Conservation (phyloP, 2,113 vertebrate species). For the Mus pahari region DNA sequence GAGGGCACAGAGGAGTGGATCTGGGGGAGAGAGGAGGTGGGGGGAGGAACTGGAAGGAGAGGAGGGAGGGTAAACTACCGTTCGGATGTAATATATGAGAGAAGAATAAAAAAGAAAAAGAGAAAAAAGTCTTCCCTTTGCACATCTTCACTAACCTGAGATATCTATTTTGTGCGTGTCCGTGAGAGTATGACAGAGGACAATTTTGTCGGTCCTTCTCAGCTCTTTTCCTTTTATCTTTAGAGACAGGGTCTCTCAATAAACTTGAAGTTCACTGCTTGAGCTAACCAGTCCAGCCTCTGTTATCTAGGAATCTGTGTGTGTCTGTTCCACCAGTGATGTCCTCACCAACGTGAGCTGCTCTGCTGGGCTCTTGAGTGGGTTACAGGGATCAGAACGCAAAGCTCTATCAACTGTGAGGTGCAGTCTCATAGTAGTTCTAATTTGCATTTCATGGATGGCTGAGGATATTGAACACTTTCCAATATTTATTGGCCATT, state of each 20-base stretch:
- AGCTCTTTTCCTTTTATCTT: background rate
- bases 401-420: background rate
- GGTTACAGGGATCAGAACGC: background rate
- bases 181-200: background rate
- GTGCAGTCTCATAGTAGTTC: background rate
- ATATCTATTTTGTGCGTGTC: background rate
- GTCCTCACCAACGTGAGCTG: background rate
- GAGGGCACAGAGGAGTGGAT: no score
- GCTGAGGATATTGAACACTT: background rate
- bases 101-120: no score
- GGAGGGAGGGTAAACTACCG: no score
- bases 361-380: background rate
- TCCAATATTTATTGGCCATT: background rate
- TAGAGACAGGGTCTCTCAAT: background rate
- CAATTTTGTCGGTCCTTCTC: background rate
- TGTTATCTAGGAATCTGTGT: background rate
- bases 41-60: no score
- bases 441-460: background rate
- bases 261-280: background rate
- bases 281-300: background rate
- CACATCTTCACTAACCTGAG: background rate
- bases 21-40: no score
- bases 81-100: no score
- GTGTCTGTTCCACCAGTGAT: background rate
- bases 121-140: background rate